Conservation (phyloP, 1,140 invertebrate species). For the Caerostris darwini region DNA sequence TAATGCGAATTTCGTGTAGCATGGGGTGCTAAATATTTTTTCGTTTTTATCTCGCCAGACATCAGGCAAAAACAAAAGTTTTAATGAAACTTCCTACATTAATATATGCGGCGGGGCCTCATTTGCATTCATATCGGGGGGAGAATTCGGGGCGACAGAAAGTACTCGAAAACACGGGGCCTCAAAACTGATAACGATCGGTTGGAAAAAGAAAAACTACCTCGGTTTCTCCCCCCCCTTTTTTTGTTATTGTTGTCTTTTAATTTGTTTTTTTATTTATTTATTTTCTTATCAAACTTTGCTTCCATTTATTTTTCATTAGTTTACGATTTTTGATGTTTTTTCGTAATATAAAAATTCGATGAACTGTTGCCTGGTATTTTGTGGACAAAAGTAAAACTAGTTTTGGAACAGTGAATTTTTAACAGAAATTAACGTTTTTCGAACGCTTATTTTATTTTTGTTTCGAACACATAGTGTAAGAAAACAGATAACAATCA, state of each 20-base stretch:
- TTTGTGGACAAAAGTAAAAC: too few species aligned
- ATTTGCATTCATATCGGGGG: slow-evolving; percentile 49
- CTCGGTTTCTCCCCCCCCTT: too few species aligned
- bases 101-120: slow-evolving; percentile 28
- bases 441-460: too few species aligned
- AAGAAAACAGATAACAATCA: too few species aligned
- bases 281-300: neutral
- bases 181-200: slow-evolving; percentile 6
- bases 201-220: neutral
- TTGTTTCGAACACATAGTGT: too few species aligned
- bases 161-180: neutral
- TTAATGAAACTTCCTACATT: slow-evolving; percentile 44
- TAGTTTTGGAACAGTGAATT: too few species aligned
- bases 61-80: slow-evolving; percentile 51
- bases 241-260: too few species aligned
- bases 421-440: too few species aligned
- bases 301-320: neutral
- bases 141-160: too few species aligned
- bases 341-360: too few species aligned
- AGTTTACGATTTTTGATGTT: slow-evolving; percentile 11
- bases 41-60: slow-evolving; percentile 16
- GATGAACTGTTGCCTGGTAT: too few species aligned
- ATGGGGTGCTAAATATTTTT: slow-evolving; percentile 32
- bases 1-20: neutral
- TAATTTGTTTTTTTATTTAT: too few species aligned